phyloP scores from a whole-genome alignment of 92 coral and sea anemone genomes.

The Metridium senile region DNA sequence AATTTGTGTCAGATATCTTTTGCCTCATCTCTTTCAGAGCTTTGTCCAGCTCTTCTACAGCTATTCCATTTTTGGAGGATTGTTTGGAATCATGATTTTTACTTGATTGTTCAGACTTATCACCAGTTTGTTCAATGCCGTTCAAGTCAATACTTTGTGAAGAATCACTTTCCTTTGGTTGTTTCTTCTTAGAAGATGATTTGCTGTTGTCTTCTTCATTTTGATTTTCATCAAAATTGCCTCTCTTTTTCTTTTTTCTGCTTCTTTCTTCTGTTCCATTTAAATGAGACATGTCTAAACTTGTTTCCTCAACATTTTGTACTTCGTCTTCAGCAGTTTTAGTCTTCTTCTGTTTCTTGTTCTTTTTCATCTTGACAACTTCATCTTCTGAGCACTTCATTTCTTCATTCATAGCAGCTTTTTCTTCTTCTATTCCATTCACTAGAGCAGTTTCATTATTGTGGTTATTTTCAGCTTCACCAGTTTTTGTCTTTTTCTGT shows the following conservation, averaged over 20 bases:
- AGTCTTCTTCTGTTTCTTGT: background rate
- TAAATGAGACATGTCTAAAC: background rate
- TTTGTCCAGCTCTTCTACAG: constrained; percentile 11
- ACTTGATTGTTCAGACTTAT: background rate
- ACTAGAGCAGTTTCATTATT: background rate
- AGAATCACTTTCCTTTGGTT: background rate
- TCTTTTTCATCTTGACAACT: background rate
- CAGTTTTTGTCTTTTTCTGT: background rate
- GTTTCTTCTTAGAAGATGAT: constrained; percentile 25
- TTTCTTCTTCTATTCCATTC: background rate
- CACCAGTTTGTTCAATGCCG: background rate
- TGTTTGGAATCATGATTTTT: background rate
- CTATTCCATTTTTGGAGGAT: background rate
- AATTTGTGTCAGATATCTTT: background rate
- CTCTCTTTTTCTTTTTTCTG: constrained; percentile 5
- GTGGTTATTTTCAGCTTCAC: background rate
- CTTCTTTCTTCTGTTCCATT: background rate
- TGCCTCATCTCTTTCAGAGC: constrained; percentile 27
- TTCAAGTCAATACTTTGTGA: background rate
- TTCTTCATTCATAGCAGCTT: background rate
- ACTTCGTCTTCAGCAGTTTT: background rate
- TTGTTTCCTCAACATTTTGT: background rate
- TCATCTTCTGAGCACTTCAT: background rate
- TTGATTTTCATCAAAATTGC: constrained; percentile 9
- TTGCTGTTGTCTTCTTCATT: background rate